Percentiles rank a stretch among this genome's conserved stretches.
phyloP scores from a whole-genome alignment of 2,113 vertebrate genomes.

The Rhinogobius similis region DNA sequence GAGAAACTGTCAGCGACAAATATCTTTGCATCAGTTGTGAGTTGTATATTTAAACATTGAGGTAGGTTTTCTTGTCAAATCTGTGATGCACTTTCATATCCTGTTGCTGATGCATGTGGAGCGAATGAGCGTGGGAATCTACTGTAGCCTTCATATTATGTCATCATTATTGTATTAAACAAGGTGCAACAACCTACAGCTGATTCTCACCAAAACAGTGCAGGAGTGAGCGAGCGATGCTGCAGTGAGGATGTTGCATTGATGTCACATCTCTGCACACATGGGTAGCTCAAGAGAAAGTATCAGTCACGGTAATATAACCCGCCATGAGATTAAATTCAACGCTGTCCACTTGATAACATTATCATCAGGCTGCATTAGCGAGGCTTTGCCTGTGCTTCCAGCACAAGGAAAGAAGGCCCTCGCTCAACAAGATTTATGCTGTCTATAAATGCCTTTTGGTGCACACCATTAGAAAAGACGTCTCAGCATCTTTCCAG shows the following conservation, averaged over 20 bases:
- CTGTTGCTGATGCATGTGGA: neutral
- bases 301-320: slow-evolving; percentile 24
- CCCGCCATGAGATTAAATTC: slow-evolving; percentile 13
- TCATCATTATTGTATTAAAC: neutral
- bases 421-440: neutral
- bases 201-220: slow-evolving; percentile 3
- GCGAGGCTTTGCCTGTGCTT: neutral
- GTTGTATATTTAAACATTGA: slow-evolving; percentile 40
- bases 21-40: slow-evolving; percentile 35
- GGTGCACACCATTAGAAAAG: slow-evolving; percentile 1
- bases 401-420: neutral
- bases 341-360: slow-evolving; percentile 1
- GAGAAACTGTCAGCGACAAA: slow-evolving; percentile 21
- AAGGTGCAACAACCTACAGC: neutral
- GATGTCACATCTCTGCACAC: neutral
- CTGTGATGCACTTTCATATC: neutral
- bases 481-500: slow-evolving; percentile 5
- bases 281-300: slow-evolving; percentile 35
- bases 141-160: neutral
- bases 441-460: neutral
- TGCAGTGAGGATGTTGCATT: slow-evolving; percentile 7
- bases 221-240: neutral
- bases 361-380: slow-evolving; percentile 3
- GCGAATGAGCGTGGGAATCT: neutral
- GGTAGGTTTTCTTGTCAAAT: slow-evolving; percentile 47